Conservation (phyloP, 2,797 vertebrate genomes). For the Telmatherina bonti region DNA sequence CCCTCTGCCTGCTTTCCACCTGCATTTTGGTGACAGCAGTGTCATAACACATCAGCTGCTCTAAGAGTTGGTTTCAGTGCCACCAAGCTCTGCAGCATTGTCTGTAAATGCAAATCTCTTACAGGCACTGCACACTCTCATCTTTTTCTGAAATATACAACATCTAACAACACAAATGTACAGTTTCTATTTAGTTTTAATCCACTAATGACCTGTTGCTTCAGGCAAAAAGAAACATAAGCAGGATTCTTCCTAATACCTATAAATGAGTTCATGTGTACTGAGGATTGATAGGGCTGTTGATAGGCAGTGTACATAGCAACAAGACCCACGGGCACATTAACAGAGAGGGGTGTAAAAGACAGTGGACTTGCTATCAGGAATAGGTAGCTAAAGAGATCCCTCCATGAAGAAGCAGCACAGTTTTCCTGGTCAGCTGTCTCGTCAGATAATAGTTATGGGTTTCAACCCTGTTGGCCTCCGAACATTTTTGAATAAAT, state of each 20-base stretch:
- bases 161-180: slow-evolving; percentile 37
- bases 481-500: background rate
- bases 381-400: slow-evolving; percentile 31
- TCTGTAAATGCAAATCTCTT: slow-evolving; percentile 57
- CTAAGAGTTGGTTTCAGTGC: slow-evolving; percentile 60
- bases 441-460: slow-evolving; percentile 8
- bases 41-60: slow-evolving; percentile 73
- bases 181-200: slow-evolving; percentile 46
- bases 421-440: slow-evolving; percentile 4
- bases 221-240: slow-evolving; percentile 53
- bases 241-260: slow-evolving; percentile 62
- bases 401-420: slow-evolving; percentile 31
- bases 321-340: slow-evolving; percentile 50
- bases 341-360: slow-evolving; percentile 31
- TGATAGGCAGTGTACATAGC: slow-evolving; percentile 55
- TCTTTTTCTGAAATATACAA: slow-evolving; percentile 35
- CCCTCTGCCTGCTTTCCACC: slow-evolving; percentile 66
- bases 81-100: slow-evolving; percentile 58
- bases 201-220: slow-evolving; percentile 49
- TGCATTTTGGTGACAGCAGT: slow-evolving; percentile 66
- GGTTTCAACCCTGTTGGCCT: background rate
- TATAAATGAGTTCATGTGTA: slow-evolving; percentile 70
- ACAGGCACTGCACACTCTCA: slow-evolving; percentile 30
- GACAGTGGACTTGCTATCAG: slow-evolving; percentile 9
- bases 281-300: slow-evolving; percentile 52